phyloP scores from a whole-genome alignment of 2,113 vertebrate genomes.

The Carlito syrichta region DNA sequence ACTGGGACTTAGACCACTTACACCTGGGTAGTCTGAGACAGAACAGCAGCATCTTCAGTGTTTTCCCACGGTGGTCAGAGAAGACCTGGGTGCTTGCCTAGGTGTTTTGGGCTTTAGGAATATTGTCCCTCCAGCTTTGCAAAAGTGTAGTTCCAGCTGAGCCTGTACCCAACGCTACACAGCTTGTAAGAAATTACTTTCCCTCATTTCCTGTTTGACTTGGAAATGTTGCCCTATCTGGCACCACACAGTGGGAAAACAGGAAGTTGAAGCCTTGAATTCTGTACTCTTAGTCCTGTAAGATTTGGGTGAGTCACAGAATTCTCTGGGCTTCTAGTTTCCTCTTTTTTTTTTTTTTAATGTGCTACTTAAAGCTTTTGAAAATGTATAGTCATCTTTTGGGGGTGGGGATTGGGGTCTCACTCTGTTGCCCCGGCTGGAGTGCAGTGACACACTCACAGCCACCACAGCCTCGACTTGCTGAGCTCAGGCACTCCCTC shows the following conservation, averaged over 20 bases:
- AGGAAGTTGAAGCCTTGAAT: neutral
- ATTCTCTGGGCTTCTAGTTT: neutral
- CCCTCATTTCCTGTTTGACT: neutral
- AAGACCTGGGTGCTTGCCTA: neutral
- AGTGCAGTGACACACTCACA: no score
- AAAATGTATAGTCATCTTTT: no score
- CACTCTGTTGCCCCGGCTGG: no score
- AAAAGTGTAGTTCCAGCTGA: neutral
- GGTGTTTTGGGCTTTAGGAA: neutral
- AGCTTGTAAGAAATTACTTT: neutral
- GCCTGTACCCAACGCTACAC: neutral
- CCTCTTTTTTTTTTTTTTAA: neutral
- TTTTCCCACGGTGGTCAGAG: neutral
- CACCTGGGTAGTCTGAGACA: neutral
- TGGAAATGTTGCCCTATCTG: neutral
- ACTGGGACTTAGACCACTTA: conserved; percentile 36
- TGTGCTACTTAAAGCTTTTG: neutral
- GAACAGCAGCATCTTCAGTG: neutral
- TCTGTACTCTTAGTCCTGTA: neutral
- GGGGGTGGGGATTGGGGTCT: no score
- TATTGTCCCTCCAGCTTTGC: neutral
- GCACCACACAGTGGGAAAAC: neutral
- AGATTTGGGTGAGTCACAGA: neutral
- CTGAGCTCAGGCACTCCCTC: no score
- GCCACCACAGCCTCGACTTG: no score